Base-by-base conservation (phyloP, 1,140 invertebrate genomes). In the Aphelenchoides fujianensis region DNA sequence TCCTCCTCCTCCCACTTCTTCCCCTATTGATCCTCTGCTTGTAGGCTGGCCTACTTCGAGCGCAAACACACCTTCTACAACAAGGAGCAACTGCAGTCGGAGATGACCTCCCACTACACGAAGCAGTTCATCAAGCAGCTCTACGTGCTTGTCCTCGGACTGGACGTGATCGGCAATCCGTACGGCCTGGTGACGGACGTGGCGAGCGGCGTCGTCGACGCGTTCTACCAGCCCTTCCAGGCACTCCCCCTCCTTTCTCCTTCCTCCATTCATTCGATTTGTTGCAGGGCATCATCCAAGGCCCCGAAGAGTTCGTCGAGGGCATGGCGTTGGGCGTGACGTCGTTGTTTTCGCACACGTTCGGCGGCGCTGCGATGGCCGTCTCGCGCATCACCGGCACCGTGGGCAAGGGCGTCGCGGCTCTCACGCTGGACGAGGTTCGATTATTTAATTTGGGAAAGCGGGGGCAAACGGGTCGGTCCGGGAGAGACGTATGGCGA, bases 131-230 rank as follows among this genome's bases (percentile, higher is more conserved):
- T 97, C 7, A 96, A 95, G 82, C 95, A 98, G 85, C 88, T 94
- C 1, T 98, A 98, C 81, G 95, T 98, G 0, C 86, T 98, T n/a
- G 92, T 98, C 5, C 87, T 98, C 30, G 96, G 96, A 1, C 86
- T 98, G 19, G 96, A 99, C 87, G 95, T 98, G 0, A 90, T 99
- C 74, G 95, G 96, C 32, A 98, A 98, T 89, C 96, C 96, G 0
- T 98, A 96, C 84, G 95, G 95, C 12, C 86, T 98, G 0, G 91
- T 97, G 0, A 86, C 95, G 7, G 96, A 96, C 12, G 88, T 98
- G 1, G 92, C 91, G 74, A 91, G 94, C 86, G 95, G 96, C 7
- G 92, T 98, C 2, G 93, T 95, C 83, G 95, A 97, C 87, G 88
- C 98, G 31, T 98, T 98, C 86, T 98, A 98, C 85, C 95, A 98